A percentile compares a stretch with the other conserved stretches of the same genome.
These are phyloP conservation scores for Hymenochirus boettgeri DNA, from an alignment of 2,113 vertebrate genomes.

Conservation along the genomic window DNA sequence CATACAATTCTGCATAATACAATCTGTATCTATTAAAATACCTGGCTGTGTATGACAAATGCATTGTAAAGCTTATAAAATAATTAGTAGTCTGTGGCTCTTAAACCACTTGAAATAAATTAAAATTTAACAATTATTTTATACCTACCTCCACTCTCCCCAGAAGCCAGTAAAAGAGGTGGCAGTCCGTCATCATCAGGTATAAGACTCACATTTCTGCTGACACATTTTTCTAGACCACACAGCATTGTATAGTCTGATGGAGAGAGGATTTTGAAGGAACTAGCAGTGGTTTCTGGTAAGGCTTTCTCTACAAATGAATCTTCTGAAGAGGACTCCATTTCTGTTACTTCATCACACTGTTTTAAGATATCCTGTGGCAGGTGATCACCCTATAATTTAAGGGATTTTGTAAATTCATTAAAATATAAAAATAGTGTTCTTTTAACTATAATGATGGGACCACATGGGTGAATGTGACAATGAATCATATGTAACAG, in stretches of 20 bases:
- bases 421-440: too few relatives aligned
- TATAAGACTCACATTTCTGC: conserved; percentile 67
- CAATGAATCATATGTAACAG: too few relatives aligned
- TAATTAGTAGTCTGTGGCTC: too few relatives aligned
- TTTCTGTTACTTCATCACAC: conserved; percentile 25
- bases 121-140: too few relatives aligned
- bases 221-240: conserved; percentile 64
- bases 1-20: too few relatives aligned
- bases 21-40: too few relatives aligned
- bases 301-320: not conserved
- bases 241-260: conserved; percentile 73
- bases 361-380: not conserved
- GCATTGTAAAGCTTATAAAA: too few relatives aligned
- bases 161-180: conserved; percentile 70
- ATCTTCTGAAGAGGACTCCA: conserved; percentile 18
- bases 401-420: too few relatives aligned
- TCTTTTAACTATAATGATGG: too few relatives aligned
- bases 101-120: too few relatives aligned
- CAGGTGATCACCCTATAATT: not conserved
- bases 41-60: too few relatives aligned
- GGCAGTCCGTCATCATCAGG: conserved; percentile 76
- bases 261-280: conserved; percentile 45
- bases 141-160: conserved; percentile 71
- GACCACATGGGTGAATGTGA: too few relatives aligned
- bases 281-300: not conserved